phyloP scores from a whole-genome alignment of 2,888 invertebrate species.

The Lamellibrachia columna region DNA sequence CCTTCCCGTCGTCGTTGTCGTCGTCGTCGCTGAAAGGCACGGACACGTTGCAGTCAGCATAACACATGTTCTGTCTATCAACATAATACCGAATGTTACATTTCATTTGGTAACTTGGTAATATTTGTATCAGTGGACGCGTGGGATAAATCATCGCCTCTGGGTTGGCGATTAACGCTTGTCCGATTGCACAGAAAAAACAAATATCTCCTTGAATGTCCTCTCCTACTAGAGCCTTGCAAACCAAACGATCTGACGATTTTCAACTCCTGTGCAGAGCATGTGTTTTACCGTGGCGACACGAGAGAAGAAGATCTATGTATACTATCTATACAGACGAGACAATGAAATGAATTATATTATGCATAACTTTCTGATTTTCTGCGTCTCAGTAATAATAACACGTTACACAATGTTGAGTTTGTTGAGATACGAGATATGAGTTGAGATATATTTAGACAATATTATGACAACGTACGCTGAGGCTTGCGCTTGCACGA shows the following conservation, averaged over 20 bases:
- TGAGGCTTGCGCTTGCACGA: conserved; percentile 36
- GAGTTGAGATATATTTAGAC: neutral
- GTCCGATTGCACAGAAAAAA: neutral
- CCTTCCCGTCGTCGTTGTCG: conserved; percentile 37
- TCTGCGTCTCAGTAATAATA: neutral
- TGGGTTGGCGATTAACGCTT: neutral
- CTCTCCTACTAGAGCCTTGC: too few species aligned
- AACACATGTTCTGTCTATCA: neutral
- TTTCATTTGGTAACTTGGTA: neutral
- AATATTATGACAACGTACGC: neutral
- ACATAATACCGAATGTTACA: neutral
- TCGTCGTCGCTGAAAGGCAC: conserved; percentile 24
- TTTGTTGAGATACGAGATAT: too few species aligned
- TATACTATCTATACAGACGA: neutral
- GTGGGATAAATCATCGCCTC: neutral
- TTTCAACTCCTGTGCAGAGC: too few species aligned
- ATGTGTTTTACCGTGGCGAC: too few species aligned
- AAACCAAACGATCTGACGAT: too few species aligned
- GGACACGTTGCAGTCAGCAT: neutral
- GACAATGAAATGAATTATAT: neutral
- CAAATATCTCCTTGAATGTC: neutral
- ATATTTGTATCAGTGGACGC: neutral
- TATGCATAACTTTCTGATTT: neutral
- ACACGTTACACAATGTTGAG: neutral
- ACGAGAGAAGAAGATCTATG: too few species aligned